Conservation (phyloP, 2,113 vertebrate genomes). For the Dasyurus viverrinus region DNA sequence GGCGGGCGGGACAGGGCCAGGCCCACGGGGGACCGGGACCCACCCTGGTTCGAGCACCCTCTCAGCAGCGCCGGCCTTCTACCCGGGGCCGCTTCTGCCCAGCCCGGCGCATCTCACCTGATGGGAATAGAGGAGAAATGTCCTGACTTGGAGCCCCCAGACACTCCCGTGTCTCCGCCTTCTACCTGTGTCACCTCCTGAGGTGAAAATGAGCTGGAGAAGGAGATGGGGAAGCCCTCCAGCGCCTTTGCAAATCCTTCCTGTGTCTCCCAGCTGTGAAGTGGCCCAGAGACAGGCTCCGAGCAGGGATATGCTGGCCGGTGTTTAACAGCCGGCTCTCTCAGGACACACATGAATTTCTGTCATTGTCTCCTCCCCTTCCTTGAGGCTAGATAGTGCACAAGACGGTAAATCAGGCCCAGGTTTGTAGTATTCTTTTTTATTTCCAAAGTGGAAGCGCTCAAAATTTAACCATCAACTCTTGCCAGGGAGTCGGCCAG, state of each 20-base stretch:
- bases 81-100: not conserved
- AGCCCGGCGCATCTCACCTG: not conserved
- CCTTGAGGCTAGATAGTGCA: not conserved
- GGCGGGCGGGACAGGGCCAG: constrained; percentile 59
- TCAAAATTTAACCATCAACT: not conserved
- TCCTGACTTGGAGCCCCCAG: not conserved
- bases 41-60: constrained; percentile 61
- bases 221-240: too few species aligned
- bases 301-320: not conserved
- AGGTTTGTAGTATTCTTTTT: not conserved
- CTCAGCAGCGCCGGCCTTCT: not conserved
- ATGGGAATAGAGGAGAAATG: not conserved
- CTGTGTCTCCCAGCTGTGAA: not conserved
- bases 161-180: not conserved
- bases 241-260: too few species aligned
- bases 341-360: not conserved
- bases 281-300: not conserved
- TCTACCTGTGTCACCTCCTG: not conserved
- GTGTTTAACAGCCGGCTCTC: not conserved
- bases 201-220: too few species aligned
- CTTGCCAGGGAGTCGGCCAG: not conserved
- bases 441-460: not conserved
- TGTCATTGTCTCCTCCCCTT: not conserved
- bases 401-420: not conserved
- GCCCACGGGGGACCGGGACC: constrained; percentile 46